Evolutionary conservation across 2,888 invertebrate genomes (phyloP).

Genomic region (Leptothorax acervorum): DNA sequence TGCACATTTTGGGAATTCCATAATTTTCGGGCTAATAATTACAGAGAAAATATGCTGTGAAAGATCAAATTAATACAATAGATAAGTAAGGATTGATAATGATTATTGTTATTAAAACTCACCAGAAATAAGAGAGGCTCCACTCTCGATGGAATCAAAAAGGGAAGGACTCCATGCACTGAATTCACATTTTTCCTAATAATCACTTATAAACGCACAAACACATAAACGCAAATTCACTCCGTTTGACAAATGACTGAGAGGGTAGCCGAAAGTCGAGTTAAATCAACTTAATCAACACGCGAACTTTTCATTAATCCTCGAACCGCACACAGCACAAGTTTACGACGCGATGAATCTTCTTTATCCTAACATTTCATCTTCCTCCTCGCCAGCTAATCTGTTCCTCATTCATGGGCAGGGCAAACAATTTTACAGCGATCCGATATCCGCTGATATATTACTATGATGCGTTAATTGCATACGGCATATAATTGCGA

Average conservation of each 20-base stretch:
- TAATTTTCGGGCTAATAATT: background rate
- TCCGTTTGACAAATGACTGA: background rate
- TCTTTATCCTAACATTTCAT: conserved; percentile 27
- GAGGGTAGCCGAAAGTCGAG: conserved; percentile 19
- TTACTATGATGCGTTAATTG: background rate
- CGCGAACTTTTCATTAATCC: conserved; percentile 33
- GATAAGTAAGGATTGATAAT: background rate
- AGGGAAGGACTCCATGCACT: conserved; percentile 8
- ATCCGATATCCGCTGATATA: conserved; percentile 1
- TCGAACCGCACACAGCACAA: conserved; percentile 38
- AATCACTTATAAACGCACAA: conserved; percentile 42
- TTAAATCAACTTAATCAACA: conserved; percentile 32
- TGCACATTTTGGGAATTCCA: background rate
- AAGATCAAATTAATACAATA: background rate
- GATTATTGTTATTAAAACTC: background rate
- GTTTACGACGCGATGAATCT: conserved; percentile 29
- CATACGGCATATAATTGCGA: background rate
- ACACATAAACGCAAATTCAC: conserved; percentile 36
- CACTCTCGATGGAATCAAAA: conserved; percentile 27
- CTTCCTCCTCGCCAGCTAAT: conserved; percentile 1
- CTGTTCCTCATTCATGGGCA: conserved; percentile 10
- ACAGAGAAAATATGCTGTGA: background rate
- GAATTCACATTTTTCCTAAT: conserved; percentile 29
- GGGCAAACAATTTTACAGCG: conserved; percentile 7
- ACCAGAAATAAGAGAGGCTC: background rate